Evolutionary conservation across 2,113 vertebrate genomes (phyloP), one percentile per base, ranked within the genome.

Genomic region (Nycticebus coucang): DNA sequence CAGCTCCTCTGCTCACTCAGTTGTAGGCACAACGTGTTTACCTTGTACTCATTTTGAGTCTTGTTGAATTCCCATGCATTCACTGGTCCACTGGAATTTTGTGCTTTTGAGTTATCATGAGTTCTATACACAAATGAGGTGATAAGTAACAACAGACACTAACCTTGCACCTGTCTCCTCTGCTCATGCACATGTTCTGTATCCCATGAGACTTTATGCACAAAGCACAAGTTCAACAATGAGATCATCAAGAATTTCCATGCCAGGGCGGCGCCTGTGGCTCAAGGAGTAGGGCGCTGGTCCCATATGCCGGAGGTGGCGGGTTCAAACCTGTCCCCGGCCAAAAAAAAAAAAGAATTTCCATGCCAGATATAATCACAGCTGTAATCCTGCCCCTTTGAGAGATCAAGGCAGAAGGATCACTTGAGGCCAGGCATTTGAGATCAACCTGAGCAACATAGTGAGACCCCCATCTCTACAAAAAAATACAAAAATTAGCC

Each of bases 161-260:
- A n/a, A 33, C 19, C 60, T 26, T 6, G 7, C 1, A 21, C 2
- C 5, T 6, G 14, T 35, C 71, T 50, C 30, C 30, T 74, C n/a
- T 26, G 30, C 45, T 86, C n/a, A 33, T 2, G 9, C 22, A 17
- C n/a, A 6, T 55, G 19, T 15, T 94, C 66, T 7, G 0, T 41
- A 80, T 37, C 28, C 60, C 26, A 21, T 28, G 35, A 66, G 92
- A 59, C 35, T 72, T 81, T 18, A 18, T 55, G 12, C 18, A 60
- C 28, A 66, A 92, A 87, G 62, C 14, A 68, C 71, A 87, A 69
- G 19, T 87, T 87, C 77, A 30, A 26, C 93, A 35, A 62, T 33
- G 79, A 78, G 12, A 91, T 60, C 50, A 60, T n/a, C 55, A 60
- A n/a, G 35, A 87, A 95, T 68, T 64, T 84, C 53, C 45, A 69